A percentile compares a stretch with the other conserved stretches of the same genome.
These are phyloP conservation scores for Sebastes vulpes DNA, from an alignment of 2,797 vertebrate genomes.

Conservation along the genomic window DNA sequence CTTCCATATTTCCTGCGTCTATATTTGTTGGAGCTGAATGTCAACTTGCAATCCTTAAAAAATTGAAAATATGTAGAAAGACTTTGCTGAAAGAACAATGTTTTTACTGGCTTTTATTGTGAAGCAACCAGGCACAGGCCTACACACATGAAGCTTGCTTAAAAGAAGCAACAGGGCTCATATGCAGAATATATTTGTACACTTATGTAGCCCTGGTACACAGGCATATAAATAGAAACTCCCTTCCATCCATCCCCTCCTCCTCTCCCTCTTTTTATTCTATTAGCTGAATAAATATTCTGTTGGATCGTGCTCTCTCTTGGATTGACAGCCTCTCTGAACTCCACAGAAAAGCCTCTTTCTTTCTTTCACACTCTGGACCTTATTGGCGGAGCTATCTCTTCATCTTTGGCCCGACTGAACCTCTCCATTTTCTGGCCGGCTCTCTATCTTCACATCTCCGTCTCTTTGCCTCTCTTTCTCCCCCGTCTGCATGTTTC, in stretches of 20 bases:
- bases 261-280: slow-evolving; percentile 27
- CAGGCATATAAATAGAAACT: not conserved
- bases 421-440: slow-evolving; percentile 46
- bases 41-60: too few species aligned
- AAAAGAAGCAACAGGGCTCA: too few species aligned
- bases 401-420: slow-evolving; percentile 62
- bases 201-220: not conserved
- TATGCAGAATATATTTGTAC: not conserved
- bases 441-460: slow-evolving; percentile 54
- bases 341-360: slow-evolving; percentile 62
- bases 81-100: too few species aligned
- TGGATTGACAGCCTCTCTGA: slow-evolving; percentile 44
- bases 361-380: slow-evolving; percentile 47
- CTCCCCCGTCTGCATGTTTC: slow-evolving; percentile 27
- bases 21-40: too few species aligned
- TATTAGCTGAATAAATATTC: slow-evolving; percentile 66
- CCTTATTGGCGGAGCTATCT: slow-evolving; percentile 53
- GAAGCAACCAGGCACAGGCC: too few species aligned
- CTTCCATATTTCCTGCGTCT: too few species aligned
- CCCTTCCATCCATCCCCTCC: not conserved
- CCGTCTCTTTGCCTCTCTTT: slow-evolving; percentile 34
- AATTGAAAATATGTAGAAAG: too few species aligned
- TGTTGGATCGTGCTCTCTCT: slow-evolving; percentile 5
- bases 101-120: too few species aligned
- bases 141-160: too few species aligned